Conservation (phyloP, 2,888 invertebrate species). For the Sicus ferrugineus region DNA sequence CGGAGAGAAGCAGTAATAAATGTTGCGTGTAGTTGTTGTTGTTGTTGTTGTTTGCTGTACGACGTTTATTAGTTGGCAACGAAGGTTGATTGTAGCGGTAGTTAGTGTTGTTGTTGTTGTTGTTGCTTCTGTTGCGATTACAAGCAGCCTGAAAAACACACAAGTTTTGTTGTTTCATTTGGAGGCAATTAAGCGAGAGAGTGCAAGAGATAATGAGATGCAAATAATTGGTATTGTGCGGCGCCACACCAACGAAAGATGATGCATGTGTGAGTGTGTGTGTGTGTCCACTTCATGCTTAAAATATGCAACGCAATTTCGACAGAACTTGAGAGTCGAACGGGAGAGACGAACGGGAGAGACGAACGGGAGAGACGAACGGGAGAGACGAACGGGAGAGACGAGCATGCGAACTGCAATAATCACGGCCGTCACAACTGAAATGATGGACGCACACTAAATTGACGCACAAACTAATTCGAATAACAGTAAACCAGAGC, state of each 20-base stretch:
- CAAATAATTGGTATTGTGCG: slow-evolving; percentile 13
- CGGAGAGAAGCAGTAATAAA: slow-evolving; percentile 13
- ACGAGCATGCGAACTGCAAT: too few relatives aligned
- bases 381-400: too few relatives aligned
- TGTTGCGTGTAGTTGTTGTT: slow-evolving; percentile 1
- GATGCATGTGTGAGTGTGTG: neutral
- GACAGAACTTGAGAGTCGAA: too few relatives aligned
- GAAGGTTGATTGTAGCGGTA: neutral
- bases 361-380: too few relatives aligned
- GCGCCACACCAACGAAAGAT: neutral
- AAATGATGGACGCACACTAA: too few relatives aligned
- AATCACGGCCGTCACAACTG: too few relatives aligned
- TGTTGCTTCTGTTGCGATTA: slow-evolving; percentile 13
- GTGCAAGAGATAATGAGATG: slow-evolving; percentile 26
- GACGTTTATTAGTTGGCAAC: neutral
- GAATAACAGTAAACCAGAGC: neutral
- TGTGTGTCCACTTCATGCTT: too few relatives aligned
- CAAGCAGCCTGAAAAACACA: slow-evolving; percentile 4
- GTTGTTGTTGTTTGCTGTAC: slow-evolving; percentile 25
- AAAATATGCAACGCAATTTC: too few relatives aligned
- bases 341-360: too few relatives aligned
- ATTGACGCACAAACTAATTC: too few relatives aligned
- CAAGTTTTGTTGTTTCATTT: slow-evolving; percentile 27
- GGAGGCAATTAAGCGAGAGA: slow-evolving; percentile 25
- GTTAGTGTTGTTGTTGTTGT: neutral